These are phyloP conservation scores for Oreamnos americanus DNA, from an alignment of 2,113 vertebrate genomes.

Conservation along the genomic window DNA sequence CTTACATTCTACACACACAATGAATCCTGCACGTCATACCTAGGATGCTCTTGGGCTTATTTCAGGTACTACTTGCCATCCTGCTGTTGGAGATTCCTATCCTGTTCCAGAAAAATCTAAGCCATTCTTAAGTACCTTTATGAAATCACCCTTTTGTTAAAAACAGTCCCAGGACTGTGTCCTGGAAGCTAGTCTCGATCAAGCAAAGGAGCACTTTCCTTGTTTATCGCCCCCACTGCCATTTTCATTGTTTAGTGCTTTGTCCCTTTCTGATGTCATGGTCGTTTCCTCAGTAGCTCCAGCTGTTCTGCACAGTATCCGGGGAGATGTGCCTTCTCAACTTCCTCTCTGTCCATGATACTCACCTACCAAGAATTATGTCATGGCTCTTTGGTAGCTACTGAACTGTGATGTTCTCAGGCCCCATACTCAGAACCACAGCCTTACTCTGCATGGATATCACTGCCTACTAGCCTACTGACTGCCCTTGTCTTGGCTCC, in stretches of 20 bases:
- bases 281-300: background rate
- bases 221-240: background rate
- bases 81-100: background rate
- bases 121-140: background rate
- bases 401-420: background rate
- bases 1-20: background rate
- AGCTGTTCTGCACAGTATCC: background rate
- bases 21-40: rapidly evolving
- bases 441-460: background rate
- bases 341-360: background rate
- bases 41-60: background rate
- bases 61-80: background rate
- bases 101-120: background rate
- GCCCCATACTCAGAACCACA: background rate
- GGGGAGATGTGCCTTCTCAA: background rate
- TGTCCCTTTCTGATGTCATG: background rate
- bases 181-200: background rate
- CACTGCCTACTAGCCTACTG: background rate
- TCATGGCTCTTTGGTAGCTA: background rate
- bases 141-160: background rate
- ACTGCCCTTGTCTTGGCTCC: background rate
- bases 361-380: background rate
- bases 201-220: background rate
- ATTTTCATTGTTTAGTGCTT: rapidly evolving
- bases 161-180: background rate